phyloP scores from a whole-genome alignment of 2,888 invertebrate genomes.

The Temnothorax unifasciatus region DNA sequence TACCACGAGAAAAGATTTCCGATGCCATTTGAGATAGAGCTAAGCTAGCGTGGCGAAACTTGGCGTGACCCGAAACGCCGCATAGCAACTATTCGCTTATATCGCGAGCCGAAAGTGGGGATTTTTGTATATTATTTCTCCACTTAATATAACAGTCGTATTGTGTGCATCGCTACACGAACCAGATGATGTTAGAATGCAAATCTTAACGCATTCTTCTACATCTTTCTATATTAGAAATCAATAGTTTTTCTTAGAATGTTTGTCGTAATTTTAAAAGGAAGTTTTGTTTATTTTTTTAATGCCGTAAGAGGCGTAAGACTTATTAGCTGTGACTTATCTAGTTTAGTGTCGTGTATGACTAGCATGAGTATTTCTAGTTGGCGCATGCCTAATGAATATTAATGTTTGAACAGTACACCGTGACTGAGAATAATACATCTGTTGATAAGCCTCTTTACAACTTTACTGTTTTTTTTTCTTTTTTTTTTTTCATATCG shows the following conservation, averaged over 20 bases:
- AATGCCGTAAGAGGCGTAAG: not conserved
- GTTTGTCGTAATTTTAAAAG: not conserved
- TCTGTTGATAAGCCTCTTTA: conserved; percentile 40
- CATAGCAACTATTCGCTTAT: conserved; percentile 6
- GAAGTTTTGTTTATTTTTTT: not conserved
- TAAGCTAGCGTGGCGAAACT: conserved; percentile 34
- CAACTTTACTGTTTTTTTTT: not conserved
- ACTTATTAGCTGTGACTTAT: conserved; percentile 28
- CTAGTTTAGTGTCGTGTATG: conserved; percentile 62
- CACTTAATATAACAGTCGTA: not conserved
- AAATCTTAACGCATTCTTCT: not conserved
- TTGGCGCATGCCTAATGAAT: conserved; percentile 66
- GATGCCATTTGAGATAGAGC: conserved; percentile 44
- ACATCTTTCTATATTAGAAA: not conserved
- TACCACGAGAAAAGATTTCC: conserved; percentile 42
- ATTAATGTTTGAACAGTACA: conserved; percentile 66
- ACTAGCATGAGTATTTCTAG: conserved; percentile 61
- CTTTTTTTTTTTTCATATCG: not conserved
- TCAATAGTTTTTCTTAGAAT: not conserved
- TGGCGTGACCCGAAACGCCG: conserved; percentile 22
- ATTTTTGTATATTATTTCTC: not conserved
- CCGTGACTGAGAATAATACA: conserved; percentile 59
- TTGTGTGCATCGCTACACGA: not conserved
- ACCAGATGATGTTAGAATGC: not conserved
- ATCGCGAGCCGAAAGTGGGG: not conserved